These are phyloP conservation scores for Agelastica alni DNA, from an alignment of 2,888 invertebrate genomes.

Conservation along the genomic window DNA sequence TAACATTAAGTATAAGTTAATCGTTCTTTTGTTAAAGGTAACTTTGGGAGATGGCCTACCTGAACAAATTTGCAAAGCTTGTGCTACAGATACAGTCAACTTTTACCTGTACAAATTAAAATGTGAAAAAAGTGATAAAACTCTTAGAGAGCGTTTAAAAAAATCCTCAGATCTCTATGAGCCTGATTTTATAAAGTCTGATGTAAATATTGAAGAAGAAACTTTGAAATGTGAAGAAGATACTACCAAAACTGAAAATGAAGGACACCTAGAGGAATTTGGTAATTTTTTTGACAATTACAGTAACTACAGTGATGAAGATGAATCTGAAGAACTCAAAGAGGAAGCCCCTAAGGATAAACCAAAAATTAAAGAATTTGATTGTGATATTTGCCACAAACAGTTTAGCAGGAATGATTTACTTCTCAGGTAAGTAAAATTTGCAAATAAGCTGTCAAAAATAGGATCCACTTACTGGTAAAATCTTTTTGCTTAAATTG, in stretches of 20 bases:
- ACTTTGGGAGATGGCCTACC: slow-evolving; percentile 63
- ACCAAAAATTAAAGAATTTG: slow-evolving; percentile 41
- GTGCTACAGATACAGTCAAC: slow-evolving; percentile 59
- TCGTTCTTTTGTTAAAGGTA: slow-evolving; percentile 47
- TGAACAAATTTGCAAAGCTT: slow-evolving; percentile 63
- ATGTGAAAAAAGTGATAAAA: slow-evolving; percentile 57
- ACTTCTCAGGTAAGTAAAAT: slow-evolving; percentile 34
- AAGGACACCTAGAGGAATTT: slow-evolving; percentile 45
- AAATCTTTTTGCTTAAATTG: too few relatives aligned
- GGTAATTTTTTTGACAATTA: slow-evolving; percentile 28
- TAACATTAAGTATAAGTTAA: too few relatives aligned
- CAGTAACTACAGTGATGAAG: slow-evolving; percentile 32
- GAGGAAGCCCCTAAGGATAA: slow-evolving; percentile 28
- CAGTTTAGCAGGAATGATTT: slow-evolving; percentile 49
- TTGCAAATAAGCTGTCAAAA: too few relatives aligned
- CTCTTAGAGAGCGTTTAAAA: slow-evolving; percentile 46
- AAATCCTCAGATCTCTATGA: slow-evolving; percentile 21
- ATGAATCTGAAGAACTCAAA: slow-evolving; percentile 23
- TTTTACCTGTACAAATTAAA: slow-evolving; percentile 59
- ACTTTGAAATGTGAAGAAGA: slow-evolving; percentile 26
- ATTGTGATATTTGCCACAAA: slow-evolving; percentile 50
- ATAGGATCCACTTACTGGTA: too few relatives aligned
- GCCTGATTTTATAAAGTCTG: slow-evolving; percentile 13
- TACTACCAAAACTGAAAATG: slow-evolving; percentile 26
- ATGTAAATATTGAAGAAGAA: slow-evolving; percentile 9